Evolutionary conservation across 35 echinoderm and acorn worm genomes (phyloP), one percentile per base, ranked within the genome.

Genomic region (Diadema setosum): DNA sequence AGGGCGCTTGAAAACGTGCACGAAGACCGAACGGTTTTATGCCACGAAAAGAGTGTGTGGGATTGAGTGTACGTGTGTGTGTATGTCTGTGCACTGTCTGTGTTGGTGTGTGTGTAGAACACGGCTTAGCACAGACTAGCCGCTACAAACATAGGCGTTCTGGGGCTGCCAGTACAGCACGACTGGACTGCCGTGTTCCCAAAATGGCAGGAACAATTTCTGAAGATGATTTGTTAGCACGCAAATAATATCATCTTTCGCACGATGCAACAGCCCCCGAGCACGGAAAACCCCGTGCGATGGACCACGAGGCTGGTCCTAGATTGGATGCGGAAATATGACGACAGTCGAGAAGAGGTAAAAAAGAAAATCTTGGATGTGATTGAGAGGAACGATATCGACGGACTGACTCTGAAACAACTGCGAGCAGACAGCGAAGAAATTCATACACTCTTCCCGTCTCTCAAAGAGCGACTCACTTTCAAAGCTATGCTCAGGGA

Each of bases 361-460:
- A 87, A 87, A 70, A 87, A 42, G 64, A 44, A 70, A 44, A 49
- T 87, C 36, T 73, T 87, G 65, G 64, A 49, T 33, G 85, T 87
- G 12, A 44, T 87, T 17, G 61, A 70, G 75, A 49, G 41, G 8
- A 87, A 87, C 42, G 85, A 87, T 29, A n/a, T 87, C 12, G 85
- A 87, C 64, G 85, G 85, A 18, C 64, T 73, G 45, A 87, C 85
- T 31, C 32, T 87, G 16, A 87, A 74, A 48, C 85, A 87, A 70
- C 85, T 87, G 27, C 23, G 42, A 21, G 85, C 85, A 25, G 85
- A 87, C 12, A 87, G 69, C 39, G 85, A 87, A 6, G 85, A 87
- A 42, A 75, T 87, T 16, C 85, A 87, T 35, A 70, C 9, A 2
- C 65, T 87, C 18, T 87, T 87, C 37, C 85, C 85, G 1, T 46